Conservation (phyloP, 2,888 invertebrate genomes). For the Thereva nobilitata region DNA sequence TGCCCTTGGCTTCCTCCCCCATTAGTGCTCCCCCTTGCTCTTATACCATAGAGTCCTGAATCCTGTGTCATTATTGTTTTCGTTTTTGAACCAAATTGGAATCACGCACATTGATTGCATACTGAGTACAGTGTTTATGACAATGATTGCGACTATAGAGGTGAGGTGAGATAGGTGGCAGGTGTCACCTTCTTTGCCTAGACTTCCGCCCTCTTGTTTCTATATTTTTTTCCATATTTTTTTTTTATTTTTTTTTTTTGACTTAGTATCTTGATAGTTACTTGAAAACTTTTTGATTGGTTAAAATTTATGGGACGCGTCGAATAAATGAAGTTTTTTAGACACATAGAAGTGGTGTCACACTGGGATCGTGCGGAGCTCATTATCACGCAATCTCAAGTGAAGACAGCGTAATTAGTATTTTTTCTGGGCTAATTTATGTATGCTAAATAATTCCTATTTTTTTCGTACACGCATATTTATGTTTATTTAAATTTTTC, state of each 20-base stretch:
- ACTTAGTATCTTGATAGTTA: background rate
- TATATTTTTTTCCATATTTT: background rate
- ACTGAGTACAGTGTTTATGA: constrained; percentile 1
- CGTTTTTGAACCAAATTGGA: constrained; percentile 28
- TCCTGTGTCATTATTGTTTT: constrained; percentile 8
- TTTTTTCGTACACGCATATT: too few relatives aligned
- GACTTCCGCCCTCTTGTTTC: too few relatives aligned
- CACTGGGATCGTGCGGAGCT: too few relatives aligned
- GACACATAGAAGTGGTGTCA: too few relatives aligned
- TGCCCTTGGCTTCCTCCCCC: background rate
- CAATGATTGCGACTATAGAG: constrained; percentile 10
- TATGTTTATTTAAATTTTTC: too few relatives aligned
- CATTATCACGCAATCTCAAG: too few relatives aligned
- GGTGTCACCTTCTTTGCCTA: constrained; percentile 7
- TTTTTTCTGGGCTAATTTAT: too few relatives aligned
- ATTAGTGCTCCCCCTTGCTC: background rate
- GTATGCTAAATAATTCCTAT: too few relatives aligned
- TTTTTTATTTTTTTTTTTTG: background rate
- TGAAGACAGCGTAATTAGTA: too few relatives aligned
- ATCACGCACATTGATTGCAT: constrained; percentile 36
- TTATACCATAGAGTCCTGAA: background rate
- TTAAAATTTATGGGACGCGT: background rate
- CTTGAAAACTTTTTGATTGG: constrained; percentile 14
- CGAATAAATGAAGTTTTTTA: too few relatives aligned
- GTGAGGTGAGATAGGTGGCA: constrained; percentile 15